These are phyloP conservation scores for Edolisoma coerulescens DNA, from an alignment of 2,113 vertebrate species.

Conservation along the genomic window DNA sequence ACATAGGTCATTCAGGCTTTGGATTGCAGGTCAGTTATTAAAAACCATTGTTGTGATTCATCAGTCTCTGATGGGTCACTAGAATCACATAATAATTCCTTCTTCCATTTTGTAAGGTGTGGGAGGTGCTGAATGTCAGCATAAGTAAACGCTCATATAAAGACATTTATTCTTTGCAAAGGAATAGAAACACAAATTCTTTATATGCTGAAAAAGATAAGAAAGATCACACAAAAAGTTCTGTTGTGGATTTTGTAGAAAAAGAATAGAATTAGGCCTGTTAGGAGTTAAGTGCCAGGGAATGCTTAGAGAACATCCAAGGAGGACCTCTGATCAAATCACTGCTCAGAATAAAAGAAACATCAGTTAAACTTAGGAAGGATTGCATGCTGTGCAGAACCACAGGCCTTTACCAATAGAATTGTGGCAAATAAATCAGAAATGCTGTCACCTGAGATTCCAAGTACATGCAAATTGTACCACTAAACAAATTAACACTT, in stretches of 20 bases:
- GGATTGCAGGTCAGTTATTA: neutral
- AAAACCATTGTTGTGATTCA: neutral
- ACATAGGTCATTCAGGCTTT: neutral
- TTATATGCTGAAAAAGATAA: neutral
- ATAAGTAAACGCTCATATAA: neutral
- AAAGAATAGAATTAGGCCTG: neutral
- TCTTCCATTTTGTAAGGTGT: neutral
- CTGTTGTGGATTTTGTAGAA: neutral
- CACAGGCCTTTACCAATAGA: neutral
- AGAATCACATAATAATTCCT: neutral
- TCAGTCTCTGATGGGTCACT: neutral
- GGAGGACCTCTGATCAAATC: neutral
- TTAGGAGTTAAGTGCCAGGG: neutral
- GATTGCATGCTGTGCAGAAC: neutral
- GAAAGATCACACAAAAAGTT: neutral
- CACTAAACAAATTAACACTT: neutral
- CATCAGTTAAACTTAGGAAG: neutral
- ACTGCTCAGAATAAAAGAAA: neutral
- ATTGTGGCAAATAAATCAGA: neutral
- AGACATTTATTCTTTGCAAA: neutral
- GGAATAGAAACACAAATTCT: neutral
- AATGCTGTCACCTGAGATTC: neutral
- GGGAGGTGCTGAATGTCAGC: neutral
- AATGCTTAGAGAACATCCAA: neutral
- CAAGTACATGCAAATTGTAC: neutral